phyloP scores from a whole-genome alignment of 2,888 invertebrate genomes.

The Sepiola atlantica region DNA sequence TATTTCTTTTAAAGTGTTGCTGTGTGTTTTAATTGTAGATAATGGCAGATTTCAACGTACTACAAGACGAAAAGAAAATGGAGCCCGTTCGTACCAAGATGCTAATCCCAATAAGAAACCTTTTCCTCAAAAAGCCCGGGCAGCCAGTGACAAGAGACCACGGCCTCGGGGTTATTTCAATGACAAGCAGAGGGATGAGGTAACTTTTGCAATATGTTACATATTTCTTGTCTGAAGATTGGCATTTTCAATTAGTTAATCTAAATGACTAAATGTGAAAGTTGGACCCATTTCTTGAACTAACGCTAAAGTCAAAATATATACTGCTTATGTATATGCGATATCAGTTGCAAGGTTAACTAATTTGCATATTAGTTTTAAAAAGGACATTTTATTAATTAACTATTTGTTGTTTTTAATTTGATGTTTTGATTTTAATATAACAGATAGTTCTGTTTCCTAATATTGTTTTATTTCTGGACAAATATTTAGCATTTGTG shows the following conservation, averaged over 20 bases:
- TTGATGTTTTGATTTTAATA: too few relatives aligned
- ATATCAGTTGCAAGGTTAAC: too few relatives aligned
- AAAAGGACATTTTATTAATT: too few relatives aligned
- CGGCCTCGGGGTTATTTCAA: conserved; percentile 81
- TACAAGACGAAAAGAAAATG: conserved; percentile 57
- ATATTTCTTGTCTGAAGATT: not conserved
- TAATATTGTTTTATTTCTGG: too few relatives aligned
- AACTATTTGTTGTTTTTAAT: too few relatives aligned
- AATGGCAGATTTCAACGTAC: conserved; percentile 57
- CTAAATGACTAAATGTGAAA: too few relatives aligned
- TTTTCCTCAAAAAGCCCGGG: conserved; percentile 81
- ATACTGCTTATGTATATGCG: too few relatives aligned
- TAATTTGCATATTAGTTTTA: too few relatives aligned
- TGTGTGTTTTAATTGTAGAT: conserved; percentile 55
- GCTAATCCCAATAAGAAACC: conserved; percentile 77
- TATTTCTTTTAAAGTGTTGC: not conserved
- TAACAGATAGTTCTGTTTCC: too few relatives aligned
- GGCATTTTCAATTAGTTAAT: not conserved
- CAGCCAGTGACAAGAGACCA: conserved; percentile 82
- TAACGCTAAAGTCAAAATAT: too few relatives aligned
- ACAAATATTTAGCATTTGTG: too few relatives aligned
- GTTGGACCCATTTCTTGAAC: too few relatives aligned
- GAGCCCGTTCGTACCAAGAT: conserved; percentile 58
- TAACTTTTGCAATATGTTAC: conserved; percentile 47
- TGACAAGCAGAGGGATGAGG: conserved; percentile 79